Conservation (phyloP, 2,797 vertebrate species). For the Spatula clypeata region DNA sequence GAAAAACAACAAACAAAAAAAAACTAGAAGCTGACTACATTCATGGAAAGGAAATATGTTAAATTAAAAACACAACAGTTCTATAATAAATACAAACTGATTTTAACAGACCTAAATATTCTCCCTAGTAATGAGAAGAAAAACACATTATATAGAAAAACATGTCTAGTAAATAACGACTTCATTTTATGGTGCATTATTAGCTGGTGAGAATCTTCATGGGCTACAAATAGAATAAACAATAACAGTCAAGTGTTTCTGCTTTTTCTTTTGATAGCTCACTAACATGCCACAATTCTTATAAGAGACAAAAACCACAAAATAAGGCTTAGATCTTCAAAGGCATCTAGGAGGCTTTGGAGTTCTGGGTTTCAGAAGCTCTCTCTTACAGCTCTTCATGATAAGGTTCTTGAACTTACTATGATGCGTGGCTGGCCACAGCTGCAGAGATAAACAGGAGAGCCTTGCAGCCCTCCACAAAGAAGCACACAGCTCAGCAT, state of each 20-base stretch:
- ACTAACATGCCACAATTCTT: neutral
- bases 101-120: neutral
- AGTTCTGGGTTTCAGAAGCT: neutral
- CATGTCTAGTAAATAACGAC: slow-evolving; percentile 4
- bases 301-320: neutral
- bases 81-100: neutral
- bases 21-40: neutral
- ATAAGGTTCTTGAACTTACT: neutral
- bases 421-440: neutral
- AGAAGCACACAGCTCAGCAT: neutral
- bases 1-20: rapidly evolving
- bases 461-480: neutral
- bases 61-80: slow-evolving; percentile 33
- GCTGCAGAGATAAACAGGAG: neutral
- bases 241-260: neutral
- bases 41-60: neutral
- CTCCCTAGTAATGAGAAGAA: neutral
- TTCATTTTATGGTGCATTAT: neutral
- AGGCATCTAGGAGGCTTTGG: neutral
- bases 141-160: neutral
- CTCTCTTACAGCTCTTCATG: neutral
- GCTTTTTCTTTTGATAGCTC: neutral
- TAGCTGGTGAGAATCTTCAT: neutral
- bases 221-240: slow-evolving; percentile 8
- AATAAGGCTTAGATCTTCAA: neutral